Conservation (phyloP, 2,113 vertebrate genomes). For the Aphyosemion australe region DNA sequence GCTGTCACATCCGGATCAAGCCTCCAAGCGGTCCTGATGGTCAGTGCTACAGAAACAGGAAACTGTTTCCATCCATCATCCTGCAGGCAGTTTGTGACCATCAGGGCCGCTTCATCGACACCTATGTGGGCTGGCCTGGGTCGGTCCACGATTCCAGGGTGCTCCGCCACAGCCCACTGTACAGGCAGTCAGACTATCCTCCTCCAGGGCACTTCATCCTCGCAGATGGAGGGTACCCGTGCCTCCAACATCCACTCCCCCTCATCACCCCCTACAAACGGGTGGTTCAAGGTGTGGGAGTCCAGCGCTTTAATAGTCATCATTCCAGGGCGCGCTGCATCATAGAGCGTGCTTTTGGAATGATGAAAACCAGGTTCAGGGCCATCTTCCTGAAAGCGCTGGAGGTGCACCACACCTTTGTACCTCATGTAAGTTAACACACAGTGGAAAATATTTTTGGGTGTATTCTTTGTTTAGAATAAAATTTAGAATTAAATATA, state of each 20-base stretch:
- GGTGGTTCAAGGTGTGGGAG: too few species aligned
- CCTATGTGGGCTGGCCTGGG: not conserved
- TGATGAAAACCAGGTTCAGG: constrained; percentile 1
- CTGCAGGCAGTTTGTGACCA: constrained; percentile 8
- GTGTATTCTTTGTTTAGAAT: not conserved
- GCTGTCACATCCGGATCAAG: not conserved
- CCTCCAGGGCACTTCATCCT: too few species aligned
- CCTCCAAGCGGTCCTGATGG: not conserved
- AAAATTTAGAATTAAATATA: too few species aligned
- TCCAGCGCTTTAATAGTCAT: not conserved
- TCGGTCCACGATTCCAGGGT: not conserved
- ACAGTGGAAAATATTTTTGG: not conserved
- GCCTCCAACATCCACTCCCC: not conserved
- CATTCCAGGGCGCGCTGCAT: constrained; percentile 1
- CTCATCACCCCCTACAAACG: not conserved
- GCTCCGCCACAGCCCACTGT: not conserved
- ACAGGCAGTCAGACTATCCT: too few species aligned
- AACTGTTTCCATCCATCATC: too few species aligned
- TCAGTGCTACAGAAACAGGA: not conserved
- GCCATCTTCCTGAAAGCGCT: constrained; percentile 5
- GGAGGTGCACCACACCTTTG: constrained; percentile 14
- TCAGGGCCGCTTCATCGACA: not conserved
- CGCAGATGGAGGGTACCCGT: too few species aligned
- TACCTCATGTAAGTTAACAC: constrained; percentile 1
- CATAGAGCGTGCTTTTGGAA: constrained; percentile 6